Evolutionary conservation across 2,113 vertebrate species (phyloP), one percentile per base, ranked within the genome.

Genomic region (Otocyon megalotis): DNA sequence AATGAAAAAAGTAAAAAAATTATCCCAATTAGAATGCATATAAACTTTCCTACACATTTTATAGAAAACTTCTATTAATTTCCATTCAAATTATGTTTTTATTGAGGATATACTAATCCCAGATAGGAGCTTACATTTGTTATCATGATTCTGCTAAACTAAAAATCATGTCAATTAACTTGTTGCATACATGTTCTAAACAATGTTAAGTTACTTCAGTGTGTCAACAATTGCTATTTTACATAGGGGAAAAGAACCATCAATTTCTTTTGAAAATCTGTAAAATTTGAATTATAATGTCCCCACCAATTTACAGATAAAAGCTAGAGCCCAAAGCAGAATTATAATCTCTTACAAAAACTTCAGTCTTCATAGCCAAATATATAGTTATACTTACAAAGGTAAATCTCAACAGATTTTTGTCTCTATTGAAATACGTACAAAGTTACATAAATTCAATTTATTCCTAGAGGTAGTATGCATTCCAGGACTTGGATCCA

Each of bases 271-370:
- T 79, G 22, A 89, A 85, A 93, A 65, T 82, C 60, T 84, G 12
- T 74, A 87, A 84, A 69, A 72, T 60, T 32, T 71, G n/a, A 88
- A 89, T 32, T 95, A 87, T 26, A 91, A 71, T 91, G 88, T 86
- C 6, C 8, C 22, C 7, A 3, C 72, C 83, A 71, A 62, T 82
- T 93, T 79, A 62, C 20, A 80, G 8, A 22, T 30, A 63, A 94
- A 65, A 76, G 53, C 26, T 72, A 48, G 54, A 94, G 9, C 2
- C 30, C 69, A 95, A 77, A 80, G n/a, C 24, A 86, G 30, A 90
- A 67, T 83, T 83, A 63, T 30, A 71, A 43, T 86, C 17, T 88
- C 50, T 20, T 72, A 2, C 30, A 62, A 93, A 89, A 56, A 54
- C 8, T 3, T 82, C 54, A 74, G 0, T 79, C 9, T 86, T 77